A percentile compares a stretch with the other conserved stretches of the same genome.
Conservation (phyloP, 2,888 invertebrate species). For the Xestia xanthographa region DNA sequence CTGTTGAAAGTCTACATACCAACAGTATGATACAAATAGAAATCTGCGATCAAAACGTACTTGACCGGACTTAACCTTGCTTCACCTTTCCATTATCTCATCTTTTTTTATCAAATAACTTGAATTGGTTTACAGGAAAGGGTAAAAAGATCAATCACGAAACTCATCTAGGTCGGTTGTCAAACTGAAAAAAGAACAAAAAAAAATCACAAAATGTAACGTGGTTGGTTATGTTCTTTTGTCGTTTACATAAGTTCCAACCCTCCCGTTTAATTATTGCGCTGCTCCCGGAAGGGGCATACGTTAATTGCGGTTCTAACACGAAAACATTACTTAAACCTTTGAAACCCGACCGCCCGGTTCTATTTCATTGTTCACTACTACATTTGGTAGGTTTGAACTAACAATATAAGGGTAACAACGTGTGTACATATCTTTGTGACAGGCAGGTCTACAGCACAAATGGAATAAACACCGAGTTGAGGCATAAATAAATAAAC, state of each 20-base stretch:
- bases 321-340: slow-evolving; percentile 78
- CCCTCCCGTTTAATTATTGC: slow-evolving; percentile 76
- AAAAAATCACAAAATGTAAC: slow-evolving; percentile 1
- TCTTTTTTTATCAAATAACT: neutral
- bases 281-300: slow-evolving; percentile 73
- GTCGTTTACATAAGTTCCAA: slow-evolving; percentile 36
- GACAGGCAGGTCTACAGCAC: slow-evolving; percentile 40
- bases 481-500: slow-evolving; percentile 49
- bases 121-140: neutral
- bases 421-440: slow-evolving; percentile 61
- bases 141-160: neutral
- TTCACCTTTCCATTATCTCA: neutral
- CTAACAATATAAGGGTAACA: slow-evolving; percentile 48
- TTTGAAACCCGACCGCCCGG: slow-evolving; percentile 76
- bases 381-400: slow-evolving; percentile 60
- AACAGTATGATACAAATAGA: neutral
- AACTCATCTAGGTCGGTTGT: neutral
- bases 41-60: neutral
- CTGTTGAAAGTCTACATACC: neutral
- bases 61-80: neutral
- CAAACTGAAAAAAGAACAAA: neutral
- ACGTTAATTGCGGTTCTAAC: slow-evolving; percentile 81
- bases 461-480: slow-evolving; percentile 51
- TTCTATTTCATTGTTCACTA: slow-evolving; percentile 79
- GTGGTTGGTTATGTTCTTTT: slow-evolving; percentile 29